Conservation (phyloP, 1,140 invertebrate species). For the Saccostrea echinata region DNA sequence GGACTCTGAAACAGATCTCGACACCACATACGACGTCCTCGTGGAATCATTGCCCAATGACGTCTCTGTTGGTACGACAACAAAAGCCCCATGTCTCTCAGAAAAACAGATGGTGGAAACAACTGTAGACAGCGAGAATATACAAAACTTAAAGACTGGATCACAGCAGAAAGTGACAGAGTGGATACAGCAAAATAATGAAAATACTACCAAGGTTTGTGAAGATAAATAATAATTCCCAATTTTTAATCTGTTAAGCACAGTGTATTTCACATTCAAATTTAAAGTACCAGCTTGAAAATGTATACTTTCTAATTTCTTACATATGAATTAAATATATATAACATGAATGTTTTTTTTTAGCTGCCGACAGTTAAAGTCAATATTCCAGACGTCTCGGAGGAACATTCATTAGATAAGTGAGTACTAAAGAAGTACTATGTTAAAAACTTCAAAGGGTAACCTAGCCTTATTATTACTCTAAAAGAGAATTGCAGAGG, state of each 20-base stretch:
- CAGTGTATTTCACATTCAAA: too few relatives aligned
- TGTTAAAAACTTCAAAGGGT: too few relatives aligned
- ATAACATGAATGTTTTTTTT: too few relatives aligned
- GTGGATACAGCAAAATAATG: conserved; percentile 57
- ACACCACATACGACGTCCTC: conserved; percentile 21
- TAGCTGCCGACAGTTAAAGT: background rate
- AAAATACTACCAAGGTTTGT: conserved; percentile 38
- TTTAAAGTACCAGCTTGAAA: too few relatives aligned
- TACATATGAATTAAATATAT: too few relatives aligned
- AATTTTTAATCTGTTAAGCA: too few relatives aligned
- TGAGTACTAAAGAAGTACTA: background rate
- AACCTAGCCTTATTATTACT: too few relatives aligned
- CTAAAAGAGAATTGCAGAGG: too few relatives aligned
- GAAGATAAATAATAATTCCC: too few relatives aligned
- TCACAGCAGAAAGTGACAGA: conserved; percentile 46
- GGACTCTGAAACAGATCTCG: background rate
- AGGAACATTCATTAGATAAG: background rate
- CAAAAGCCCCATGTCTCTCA: background rate
- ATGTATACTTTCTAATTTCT: too few relatives aligned
- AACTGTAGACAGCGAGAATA: background rate
- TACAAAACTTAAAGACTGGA: background rate
- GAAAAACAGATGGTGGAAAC: background rate
- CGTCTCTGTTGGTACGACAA: background rate
- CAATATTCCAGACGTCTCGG: background rate
- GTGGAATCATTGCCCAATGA: background rate